Evolutionary conservation across 2,888 invertebrate species (phyloP).

Genomic region (Sialis fuliginosa): DNA sequence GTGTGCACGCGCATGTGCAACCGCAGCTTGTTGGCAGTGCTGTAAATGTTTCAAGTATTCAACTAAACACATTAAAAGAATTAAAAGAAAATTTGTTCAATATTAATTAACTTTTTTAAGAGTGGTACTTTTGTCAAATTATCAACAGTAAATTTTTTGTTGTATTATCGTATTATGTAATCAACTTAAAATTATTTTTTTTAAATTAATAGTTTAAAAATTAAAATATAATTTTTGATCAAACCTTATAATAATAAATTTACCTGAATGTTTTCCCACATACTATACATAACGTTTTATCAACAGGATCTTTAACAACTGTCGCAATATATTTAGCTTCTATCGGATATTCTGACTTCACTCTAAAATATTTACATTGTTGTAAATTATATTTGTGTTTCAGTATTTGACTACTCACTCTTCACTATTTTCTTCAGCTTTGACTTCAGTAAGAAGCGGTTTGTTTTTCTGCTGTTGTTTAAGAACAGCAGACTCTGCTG

Average conservation of each 20-base stretch:
- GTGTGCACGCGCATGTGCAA: conserved; percentile 18
- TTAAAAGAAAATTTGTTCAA: background rate
- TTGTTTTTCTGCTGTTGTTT: background rate
- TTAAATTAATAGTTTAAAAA: too few species aligned
- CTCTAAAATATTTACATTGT: background rate
- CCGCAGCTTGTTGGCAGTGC: conserved; percentile 14
- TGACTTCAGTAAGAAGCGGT: background rate
- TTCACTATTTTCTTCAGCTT: background rate
- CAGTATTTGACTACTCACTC: background rate
- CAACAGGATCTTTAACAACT: conserved; percentile 4
- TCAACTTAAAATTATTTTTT: too few species aligned
- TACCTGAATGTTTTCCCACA: conserved; percentile 19
- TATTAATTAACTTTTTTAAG: too few species aligned
- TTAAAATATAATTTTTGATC: too few species aligned
- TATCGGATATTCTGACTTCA: background rate
- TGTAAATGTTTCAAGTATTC: conserved; percentile 7
- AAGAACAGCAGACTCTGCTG: background rate
- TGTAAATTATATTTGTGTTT: too few species aligned
- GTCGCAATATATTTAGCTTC: conserved; percentile 2
- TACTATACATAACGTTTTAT: conserved; percentile 13
- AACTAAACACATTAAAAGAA: too few species aligned
- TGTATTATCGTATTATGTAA: too few species aligned
- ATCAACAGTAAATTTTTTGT: too few species aligned
- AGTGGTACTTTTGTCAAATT: too few species aligned
- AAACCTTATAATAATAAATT: background rate